Evolutionary conservation across 2,113 vertebrate species (phyloP), one percentile per base, ranked within the genome.

Genomic region (Passerina amoena): DNA sequence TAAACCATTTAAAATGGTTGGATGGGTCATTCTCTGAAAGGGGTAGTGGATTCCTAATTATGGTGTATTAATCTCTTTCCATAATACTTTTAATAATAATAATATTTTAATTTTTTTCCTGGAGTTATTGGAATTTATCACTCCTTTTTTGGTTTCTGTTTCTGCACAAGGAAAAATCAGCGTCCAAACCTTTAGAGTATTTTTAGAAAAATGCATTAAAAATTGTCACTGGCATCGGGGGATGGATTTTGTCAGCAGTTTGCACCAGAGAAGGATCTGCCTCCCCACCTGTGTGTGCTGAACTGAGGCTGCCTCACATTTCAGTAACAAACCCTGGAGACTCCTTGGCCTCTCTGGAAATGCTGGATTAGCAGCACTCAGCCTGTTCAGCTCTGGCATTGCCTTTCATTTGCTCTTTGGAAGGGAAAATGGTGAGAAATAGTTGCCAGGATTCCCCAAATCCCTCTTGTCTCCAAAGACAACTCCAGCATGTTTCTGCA

Each of bases 321-420:
- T 57, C 59, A 24, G 13, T 15, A 38, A 73, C 64, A 95, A 72
- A 3, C 17, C 28, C 48, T 73, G 42, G 16, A 38, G 71, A 77
- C 57, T 93, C 80, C 63, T 72, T 93, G 57, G 59, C 42, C 54
- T 88, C 68, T 19, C 76, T 94, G 86, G 75, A 82, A 91, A 35
- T 25, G 64, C 19, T 86, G 83, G 56, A 56, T 86, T 72, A 90
- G 79, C 64, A 72, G 59, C 59, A 35, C 14, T 45, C 37, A 53
- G 71, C 40, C 56, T 73, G 75, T 50, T 88, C 56, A 66, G 68
- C 47, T 63, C 75, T 70, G 45, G 45, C 51, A 83, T 81, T 86
- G 68, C 51, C 64, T 95, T 94, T 90, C 30, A 40, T 81, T 94
- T 88, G 60, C 56, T 92, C 73, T 93, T 94, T 86, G 88, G 80